Evolutionary conservation across 2,113 vertebrate species (phyloP).

Genomic region (Eidolon helvum): DNA sequence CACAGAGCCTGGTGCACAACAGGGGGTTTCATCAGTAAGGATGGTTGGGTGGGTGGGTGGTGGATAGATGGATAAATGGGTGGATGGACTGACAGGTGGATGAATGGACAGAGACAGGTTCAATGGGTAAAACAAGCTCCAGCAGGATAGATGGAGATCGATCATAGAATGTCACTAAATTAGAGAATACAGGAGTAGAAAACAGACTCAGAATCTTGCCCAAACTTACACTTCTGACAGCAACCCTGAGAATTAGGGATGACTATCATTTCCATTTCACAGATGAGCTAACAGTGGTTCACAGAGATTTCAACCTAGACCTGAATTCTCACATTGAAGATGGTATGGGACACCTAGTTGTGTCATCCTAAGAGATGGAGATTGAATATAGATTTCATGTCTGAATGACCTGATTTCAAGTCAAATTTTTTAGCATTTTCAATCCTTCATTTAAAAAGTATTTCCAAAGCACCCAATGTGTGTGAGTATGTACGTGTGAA

Average conservation of each 20-base stretch:
- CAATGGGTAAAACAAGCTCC: background rate
- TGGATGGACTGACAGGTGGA: background rate
- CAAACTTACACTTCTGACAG: conserved; percentile 26
- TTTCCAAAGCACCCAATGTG: conserved; percentile 32
- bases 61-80: too few species aligned
- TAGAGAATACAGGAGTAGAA: background rate
- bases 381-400: background rate
- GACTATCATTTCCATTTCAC: background rate
- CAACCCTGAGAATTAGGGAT: background rate
- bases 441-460: background rate
- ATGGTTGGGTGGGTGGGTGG: too few species aligned
- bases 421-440: background rate
- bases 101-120: background rate
- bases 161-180: background rate
- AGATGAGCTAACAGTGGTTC: background rate
- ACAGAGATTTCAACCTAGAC: background rate
- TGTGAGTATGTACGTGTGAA: conserved; percentile 18
- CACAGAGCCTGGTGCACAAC: background rate
- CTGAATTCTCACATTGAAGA: background rate
- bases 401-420: background rate
- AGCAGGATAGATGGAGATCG: background rate
- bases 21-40: background rate
- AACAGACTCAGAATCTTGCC: background rate
- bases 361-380: background rate
- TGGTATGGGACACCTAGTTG: background rate